Evolutionary conservation across 2,888 invertebrate genomes (phyloP).

Genomic region (Smittia sp.): DNA sequence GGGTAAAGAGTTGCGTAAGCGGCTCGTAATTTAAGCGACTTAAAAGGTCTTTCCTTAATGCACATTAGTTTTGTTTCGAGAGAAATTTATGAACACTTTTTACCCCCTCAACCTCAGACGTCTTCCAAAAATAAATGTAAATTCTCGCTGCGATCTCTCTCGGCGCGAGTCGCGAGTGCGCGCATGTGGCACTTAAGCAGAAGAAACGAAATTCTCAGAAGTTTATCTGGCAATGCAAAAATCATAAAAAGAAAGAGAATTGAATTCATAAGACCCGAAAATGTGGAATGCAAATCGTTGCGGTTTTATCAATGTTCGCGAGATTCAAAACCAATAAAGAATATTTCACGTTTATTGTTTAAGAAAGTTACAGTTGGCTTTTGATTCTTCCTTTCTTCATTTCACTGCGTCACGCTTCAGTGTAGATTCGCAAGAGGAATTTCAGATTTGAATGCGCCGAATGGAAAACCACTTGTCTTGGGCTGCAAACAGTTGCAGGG

Average conservation of each 20-base stretch:
- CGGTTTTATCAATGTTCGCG: background rate
- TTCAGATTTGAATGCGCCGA: too few species aligned
- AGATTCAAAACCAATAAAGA: slow-evolving; percentile 12
- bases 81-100: slow-evolving; percentile 17
- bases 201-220: background rate
- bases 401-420: background rate
- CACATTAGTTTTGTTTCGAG: slow-evolving; percentile 7
- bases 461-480: background rate
- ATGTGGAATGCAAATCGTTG: slow-evolving; percentile 9
- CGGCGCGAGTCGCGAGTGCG: background rate
- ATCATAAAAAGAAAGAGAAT: background rate
- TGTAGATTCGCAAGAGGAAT: background rate
- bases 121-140: slow-evolving; percentile 15
- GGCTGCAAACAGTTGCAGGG: background rate
- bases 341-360: slow-evolving; percentile 12
- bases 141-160: background rate
- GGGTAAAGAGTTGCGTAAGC: slow-evolving; percentile 16
- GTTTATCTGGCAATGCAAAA: background rate
- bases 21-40: slow-evolving; percentile 10
- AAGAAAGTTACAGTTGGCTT: background rate
- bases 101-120: background rate
- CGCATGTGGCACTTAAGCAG: slow-evolving; percentile 12
- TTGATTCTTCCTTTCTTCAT: background rate
- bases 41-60: slow-evolving; percentile 18
- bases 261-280: background rate